phyloP scores from a whole-genome alignment of 1,140 invertebrate species.

The Manduca sexta region DNA sequence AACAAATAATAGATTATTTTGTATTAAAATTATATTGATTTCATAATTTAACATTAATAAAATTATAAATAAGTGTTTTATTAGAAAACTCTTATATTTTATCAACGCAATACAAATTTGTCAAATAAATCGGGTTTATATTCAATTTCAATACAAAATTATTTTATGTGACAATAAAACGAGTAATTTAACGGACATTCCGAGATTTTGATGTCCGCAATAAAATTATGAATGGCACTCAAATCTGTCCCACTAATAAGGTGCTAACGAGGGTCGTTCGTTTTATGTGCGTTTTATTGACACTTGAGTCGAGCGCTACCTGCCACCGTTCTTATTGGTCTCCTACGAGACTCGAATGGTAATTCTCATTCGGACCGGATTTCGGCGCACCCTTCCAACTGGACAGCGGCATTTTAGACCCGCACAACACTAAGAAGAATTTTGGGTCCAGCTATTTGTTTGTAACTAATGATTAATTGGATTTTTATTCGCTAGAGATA shows the following conservation, averaged over 20 bases:
- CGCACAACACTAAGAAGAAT: slow-evolving; percentile 1
- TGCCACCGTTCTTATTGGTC: slow-evolving; percentile 46
- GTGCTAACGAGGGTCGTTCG: slow-evolving; percentile 59
- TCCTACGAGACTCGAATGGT: slow-evolving; percentile 32
- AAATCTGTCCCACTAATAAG: slow-evolving; percentile 60
- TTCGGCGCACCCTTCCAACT: not conserved
- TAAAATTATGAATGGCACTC: slow-evolving; percentile 46
- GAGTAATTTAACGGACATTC: slow-evolving; percentile 10
- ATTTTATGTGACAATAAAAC: slow-evolving; percentile 4
- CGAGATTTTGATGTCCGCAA: slow-evolving; percentile 30
- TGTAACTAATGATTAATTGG: slow-evolving; percentile 4
- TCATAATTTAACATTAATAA: too few species aligned
- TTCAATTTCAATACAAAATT: not conserved
- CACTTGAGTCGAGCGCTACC: slow-evolving; percentile 43
- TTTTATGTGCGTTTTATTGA: slow-evolving; percentile 64
- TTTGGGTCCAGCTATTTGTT: slow-evolving; percentile 1
- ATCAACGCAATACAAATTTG: too few species aligned
- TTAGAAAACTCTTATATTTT: too few species aligned
- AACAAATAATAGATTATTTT: too few species aligned
- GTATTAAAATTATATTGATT: too few species aligned
- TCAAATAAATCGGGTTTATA: not conserved
- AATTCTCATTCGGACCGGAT: slow-evolving; percentile 10
- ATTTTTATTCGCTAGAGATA: slow-evolving; percentile 2
- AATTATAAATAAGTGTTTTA: too few species aligned
- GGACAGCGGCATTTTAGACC: slow-evolving; percentile 30